These are phyloP conservation scores for Nebria ingens DNA, from an alignment of 1,140 invertebrate species.

Conservation along the genomic window DNA sequence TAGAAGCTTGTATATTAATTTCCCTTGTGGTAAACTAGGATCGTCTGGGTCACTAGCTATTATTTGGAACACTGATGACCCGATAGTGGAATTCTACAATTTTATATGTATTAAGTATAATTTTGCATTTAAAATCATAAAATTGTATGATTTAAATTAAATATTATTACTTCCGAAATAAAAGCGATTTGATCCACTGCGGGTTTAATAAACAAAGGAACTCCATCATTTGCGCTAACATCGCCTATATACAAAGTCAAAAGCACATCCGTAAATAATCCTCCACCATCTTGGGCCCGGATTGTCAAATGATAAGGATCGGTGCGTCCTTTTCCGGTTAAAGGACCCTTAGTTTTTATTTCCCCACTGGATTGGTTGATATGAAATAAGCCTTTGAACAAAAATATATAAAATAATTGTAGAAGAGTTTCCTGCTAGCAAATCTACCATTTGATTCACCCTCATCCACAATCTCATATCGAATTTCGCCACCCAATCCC, in stretches of 20 bases:
- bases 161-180: constrained; percentile 48
- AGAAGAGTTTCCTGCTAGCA: constrained; percentile 10
- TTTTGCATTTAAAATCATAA: constrained; percentile 13
- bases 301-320: constrained; percentile 62
- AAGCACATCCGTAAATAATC: constrained; percentile 49
- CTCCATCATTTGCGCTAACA: constrained; percentile 72
- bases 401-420: constrained; percentile 11
- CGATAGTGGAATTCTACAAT: constrained; percentile 62
- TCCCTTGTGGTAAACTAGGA: constrained; percentile 59
- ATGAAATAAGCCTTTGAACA: constrained; percentile 46
- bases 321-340: constrained; percentile 66
- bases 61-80: constrained; percentile 65
- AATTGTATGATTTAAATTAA: constrained; percentile 9
- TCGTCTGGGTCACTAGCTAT: constrained; percentile 70
- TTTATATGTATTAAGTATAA: too few species aligned
- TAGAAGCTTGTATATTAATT: constrained; percentile 59
- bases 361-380: constrained; percentile 59
- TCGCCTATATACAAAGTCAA: constrained; percentile 65
- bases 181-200: constrained; percentile 56
- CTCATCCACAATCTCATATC: constrained; percentile 60
- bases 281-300: constrained; percentile 59
- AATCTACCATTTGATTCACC: constrained; percentile 53
- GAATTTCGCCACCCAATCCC: constrained; percentile 52
- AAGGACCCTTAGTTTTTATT: constrained; percentile 47
- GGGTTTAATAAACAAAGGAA: constrained; percentile 63